Evolutionary conservation across 2,888 invertebrate species (phyloP).

Genomic region (Scaptomyza tumidula): DNA sequence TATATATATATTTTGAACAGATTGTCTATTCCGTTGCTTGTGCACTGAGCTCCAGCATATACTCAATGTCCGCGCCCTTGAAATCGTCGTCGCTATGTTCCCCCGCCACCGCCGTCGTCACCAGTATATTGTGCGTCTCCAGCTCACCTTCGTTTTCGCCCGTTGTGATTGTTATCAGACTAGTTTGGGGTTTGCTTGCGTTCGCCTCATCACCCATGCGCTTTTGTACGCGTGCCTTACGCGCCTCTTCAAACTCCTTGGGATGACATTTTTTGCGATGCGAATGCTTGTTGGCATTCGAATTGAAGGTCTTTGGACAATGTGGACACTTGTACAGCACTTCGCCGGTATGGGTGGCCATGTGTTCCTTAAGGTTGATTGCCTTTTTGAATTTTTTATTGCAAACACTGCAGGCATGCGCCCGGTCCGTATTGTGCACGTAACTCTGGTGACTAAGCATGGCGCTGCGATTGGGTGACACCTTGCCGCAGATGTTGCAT

Average conservation of each 20-base stretch:
- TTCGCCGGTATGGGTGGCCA: conserved; percentile 83
- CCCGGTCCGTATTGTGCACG: conserved; percentile 81
- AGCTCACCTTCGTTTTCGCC: conserved; percentile 36
- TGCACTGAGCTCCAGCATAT: conserved; percentile 58
- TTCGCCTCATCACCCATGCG: conserved; percentile 45
- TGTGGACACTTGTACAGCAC: conserved; percentile 83
- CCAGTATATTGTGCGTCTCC: conserved; percentile 61
- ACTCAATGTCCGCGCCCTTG: conserved; percentile 64
- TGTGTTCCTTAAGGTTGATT: conserved; percentile 82
- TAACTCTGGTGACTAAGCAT: conserved; percentile 82
- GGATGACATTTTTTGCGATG: conserved; percentile 84
- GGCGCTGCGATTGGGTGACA: conserved; percentile 82
- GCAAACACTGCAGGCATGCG: conserved; percentile 82
- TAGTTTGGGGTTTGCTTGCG: conserved; percentile 16
- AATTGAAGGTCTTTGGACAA: conserved; percentile 84
- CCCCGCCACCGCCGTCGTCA: conserved; percentile 43
- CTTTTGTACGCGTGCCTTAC: conserved; percentile 66
- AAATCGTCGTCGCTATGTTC: conserved; percentile 43
- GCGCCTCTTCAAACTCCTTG: conserved; percentile 80
- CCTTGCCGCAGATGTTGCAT: conserved; percentile 82
- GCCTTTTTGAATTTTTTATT: conserved; percentile 83
- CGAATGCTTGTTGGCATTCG: conserved; percentile 84
- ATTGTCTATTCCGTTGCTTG: conserved; percentile 33
- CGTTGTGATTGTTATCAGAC: conserved; percentile 61
- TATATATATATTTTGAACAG: conserved; percentile 8